A percentile compares a stretch with the other conserved stretches of the same genome.
Conservation (phyloP, 2,797 vertebrate genomes). For the Parotocinclus haroldoi region DNA sequence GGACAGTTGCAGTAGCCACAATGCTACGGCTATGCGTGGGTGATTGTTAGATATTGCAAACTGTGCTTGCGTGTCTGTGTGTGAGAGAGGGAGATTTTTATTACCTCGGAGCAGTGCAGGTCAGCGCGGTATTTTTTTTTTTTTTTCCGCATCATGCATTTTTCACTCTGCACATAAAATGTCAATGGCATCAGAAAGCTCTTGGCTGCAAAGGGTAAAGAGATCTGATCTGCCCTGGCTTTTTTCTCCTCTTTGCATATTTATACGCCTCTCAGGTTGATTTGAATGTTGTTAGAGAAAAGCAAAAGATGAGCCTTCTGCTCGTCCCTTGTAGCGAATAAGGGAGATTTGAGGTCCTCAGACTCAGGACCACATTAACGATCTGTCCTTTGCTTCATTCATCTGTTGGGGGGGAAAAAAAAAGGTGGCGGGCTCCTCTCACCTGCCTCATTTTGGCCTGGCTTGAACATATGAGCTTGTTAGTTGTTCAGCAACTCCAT, state of each 20-base stretch:
- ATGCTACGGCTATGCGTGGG: background rate
- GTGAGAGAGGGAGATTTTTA: slow-evolving; percentile 19
- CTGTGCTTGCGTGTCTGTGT: slow-evolving; percentile 15
- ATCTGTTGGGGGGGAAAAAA: too few species aligned
- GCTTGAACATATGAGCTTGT: too few species aligned
- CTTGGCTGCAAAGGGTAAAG: slow-evolving; percentile 49
- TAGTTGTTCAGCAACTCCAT: slow-evolving; percentile 8
- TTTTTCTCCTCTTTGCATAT: slow-evolving; percentile 42
- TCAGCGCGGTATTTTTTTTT: slow-evolving; percentile 6
- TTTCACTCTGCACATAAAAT: slow-evolving; percentile 35
- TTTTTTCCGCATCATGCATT: background rate
- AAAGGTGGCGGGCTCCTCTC: too few species aligned
- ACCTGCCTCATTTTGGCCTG: too few species aligned
- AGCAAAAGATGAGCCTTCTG: slow-evolving; percentile 29
- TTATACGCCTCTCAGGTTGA: slow-evolving; percentile 30
- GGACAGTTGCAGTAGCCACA: background rate
- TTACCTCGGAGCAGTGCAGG: slow-evolving; percentile 16
- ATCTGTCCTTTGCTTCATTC: too few species aligned
- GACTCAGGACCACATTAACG: slow-evolving; percentile 3
- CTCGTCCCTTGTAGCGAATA: slow-evolving; percentile 19
- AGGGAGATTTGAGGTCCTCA: background rate
- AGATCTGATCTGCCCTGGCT: slow-evolving; percentile 41
- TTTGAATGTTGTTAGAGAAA: slow-evolving; percentile 51
- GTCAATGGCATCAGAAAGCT: slow-evolving; percentile 43
- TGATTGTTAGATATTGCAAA: slow-evolving; percentile 18